These are phyloP conservation scores for Phalacrocorax carbo DNA, from an alignment of 2,113 vertebrate genomes.

Conservation along the genomic window DNA sequence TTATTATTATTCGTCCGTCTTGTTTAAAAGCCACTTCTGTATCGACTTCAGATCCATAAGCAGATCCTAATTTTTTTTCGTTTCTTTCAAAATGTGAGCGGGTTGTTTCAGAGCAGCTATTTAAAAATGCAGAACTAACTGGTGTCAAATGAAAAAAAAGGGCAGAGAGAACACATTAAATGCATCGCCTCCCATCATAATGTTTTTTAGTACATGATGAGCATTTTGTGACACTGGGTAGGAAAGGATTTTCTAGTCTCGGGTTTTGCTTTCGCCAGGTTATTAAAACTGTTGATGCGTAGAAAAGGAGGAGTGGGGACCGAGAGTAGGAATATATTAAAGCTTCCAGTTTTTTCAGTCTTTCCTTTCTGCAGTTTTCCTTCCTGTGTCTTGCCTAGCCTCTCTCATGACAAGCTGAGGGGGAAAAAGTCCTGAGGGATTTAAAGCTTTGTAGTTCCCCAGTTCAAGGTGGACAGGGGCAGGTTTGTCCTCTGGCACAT, in stretches of 20 bases:
- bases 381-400: background rate
- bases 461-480: background rate
- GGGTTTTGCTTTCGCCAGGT: background rate
- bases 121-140: background rate
- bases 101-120: background rate
- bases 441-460: background rate
- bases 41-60: background rate
- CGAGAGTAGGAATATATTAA: background rate
- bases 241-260: background rate
- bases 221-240: background rate
- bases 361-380: background rate
- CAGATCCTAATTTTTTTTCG: background rate
- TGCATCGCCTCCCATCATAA: background rate
- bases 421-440: rapidly evolving
- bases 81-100: background rate
- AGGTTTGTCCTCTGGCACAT: background rate
- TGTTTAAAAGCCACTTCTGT: background rate
- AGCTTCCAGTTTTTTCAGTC: background rate
- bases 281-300: background rate
- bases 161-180: background rate
- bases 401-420: background rate
- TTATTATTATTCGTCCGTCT: rapidly evolving
- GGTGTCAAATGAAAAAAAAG: background rate
- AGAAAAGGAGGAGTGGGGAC: background rate
- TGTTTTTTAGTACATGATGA: background rate